phyloP scores from a whole-genome alignment of 2,888 invertebrate species.

The Drepana falcataria region DNA sequence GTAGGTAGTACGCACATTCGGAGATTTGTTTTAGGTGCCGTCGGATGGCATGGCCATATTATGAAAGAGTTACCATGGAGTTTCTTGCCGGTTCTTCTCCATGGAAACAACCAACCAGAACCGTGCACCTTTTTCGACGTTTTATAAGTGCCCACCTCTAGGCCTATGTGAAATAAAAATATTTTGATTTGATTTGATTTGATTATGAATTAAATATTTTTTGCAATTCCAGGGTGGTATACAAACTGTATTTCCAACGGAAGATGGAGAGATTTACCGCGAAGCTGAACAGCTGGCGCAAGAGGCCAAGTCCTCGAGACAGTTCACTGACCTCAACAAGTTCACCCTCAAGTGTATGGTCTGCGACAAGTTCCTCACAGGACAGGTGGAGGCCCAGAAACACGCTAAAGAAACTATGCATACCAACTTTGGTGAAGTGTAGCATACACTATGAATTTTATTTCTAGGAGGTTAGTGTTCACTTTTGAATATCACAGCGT shows the following conservation, averaged over 20 bases:
- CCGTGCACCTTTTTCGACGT: too few species aligned
- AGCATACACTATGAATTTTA: constrained; percentile 35
- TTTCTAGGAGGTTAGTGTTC: constrained; percentile 13
- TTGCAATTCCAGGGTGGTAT: constrained; percentile 81
- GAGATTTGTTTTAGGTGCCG: too few species aligned
- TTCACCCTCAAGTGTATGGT: constrained; percentile 90
- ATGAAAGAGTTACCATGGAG: too few species aligned
- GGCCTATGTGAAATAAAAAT: too few species aligned
- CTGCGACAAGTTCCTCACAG: constrained; percentile 87
- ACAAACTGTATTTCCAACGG: constrained; percentile 89
- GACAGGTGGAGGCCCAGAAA: constrained; percentile 88
- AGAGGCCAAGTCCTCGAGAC: constrained; percentile 92
- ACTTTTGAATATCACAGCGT: not conserved
- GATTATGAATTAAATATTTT: not conserved
- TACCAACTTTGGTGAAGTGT: constrained; percentile 87
- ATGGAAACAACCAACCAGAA: too few species aligned
- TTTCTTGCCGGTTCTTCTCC: too few species aligned
- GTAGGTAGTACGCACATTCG: too few species aligned
- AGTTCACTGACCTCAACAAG: constrained; percentile 93
- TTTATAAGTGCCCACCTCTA: too few species aligned
- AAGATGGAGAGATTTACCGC: constrained; percentile 83
- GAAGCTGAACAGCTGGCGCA: constrained; percentile 91
- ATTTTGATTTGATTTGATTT: too few species aligned
- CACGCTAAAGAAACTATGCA: constrained; percentile 93
- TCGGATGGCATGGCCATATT: too few species aligned